Evolutionary conservation across 1,140 invertebrate genomes (phyloP), one percentile per base, ranked within the genome.

Genomic region (Zaprionus kolodkinae): DNA sequence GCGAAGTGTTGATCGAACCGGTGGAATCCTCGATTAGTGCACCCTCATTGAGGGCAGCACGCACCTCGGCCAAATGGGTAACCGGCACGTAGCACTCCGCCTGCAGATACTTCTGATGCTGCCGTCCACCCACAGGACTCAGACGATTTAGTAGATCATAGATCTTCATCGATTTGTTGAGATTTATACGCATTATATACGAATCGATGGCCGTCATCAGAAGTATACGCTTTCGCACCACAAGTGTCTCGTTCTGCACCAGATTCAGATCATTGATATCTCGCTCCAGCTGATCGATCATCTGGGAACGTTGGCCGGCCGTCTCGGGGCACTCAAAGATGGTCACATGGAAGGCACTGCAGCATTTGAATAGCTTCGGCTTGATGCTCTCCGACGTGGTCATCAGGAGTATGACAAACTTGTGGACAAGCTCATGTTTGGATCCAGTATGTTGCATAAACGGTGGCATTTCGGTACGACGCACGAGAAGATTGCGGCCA

Each of bases 11-110:
- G 45, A 50, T 10, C 6, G 45, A 21, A 1, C 45, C 45, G 45
- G 15, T 0, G 3, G 7, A 12, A 7, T 50, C 45, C 17, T 50
- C 21, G 35, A 96, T 96, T 40, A 95, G 96, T 40, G 97, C 97
- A 93, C 98, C 98, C 83, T 97, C 95, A 50, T 95, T 94, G 9
- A 99, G 93, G 11, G 97, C 97, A 66, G 96, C 94, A 79, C 97
- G 96, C 38, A 99, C 97, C 33, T 95, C 94, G 21, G 27, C 27
- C 21, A 99, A 93, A 79, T 99, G 97, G 35, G 95, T 93, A 0
- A 95, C 94, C 0, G 98, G 97, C 75, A 98, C 96, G 98, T 98
- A 99, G 93, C 97, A 98, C 93, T 99, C 98, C 9, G 96, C 98
- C 75, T 99, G 98, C 40, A 99, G 93, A 93, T 98, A 99, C 74